phyloP scores from a whole-genome alignment of 1,140 invertebrate genomes.

The Pinna nobilis region DNA sequence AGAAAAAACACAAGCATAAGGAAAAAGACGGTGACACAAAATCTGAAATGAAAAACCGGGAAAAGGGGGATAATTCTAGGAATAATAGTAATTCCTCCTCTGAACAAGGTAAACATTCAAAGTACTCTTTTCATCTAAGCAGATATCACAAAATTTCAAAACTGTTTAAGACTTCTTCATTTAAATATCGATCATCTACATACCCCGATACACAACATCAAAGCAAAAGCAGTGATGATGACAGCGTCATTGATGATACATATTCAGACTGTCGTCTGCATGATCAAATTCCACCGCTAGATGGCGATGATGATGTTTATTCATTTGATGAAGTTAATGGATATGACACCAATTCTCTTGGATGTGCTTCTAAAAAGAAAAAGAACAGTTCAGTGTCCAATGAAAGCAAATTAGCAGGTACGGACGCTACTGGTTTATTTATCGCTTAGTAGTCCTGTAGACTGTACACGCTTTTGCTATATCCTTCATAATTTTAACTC shows the following conservation, averaged over 20 bases:
- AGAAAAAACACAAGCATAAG: constrained; percentile 34
- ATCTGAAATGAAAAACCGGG: no score
- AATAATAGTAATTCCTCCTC: no score
- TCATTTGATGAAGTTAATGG: background rate
- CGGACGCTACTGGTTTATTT: background rate
- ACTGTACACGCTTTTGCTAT: background rate
- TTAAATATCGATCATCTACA: no score
- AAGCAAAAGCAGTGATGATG: no score
- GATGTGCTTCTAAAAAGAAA: constrained; percentile 46
- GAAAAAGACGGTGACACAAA: constrained; percentile 17
- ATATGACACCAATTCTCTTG: background rate
- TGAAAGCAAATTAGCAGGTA: constrained; percentile 85
- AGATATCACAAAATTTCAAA: no score
- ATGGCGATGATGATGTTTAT: constrained; percentile 1
- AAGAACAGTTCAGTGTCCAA: constrained; percentile 73
- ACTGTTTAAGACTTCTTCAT: no score
- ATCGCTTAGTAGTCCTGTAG: background rate
- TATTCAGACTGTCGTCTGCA: background rate
- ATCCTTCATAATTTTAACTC: no score
- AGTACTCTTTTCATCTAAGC: no score
- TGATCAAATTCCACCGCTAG: background rate
- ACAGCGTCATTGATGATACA: background rate
- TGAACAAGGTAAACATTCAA: no score
- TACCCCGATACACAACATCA: no score
- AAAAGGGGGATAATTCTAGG: no score